These are phyloP conservation scores for Armadillidium nasatum DNA, from an alignment of 1,140 invertebrate genomes.

Conservation along the genomic window DNA sequence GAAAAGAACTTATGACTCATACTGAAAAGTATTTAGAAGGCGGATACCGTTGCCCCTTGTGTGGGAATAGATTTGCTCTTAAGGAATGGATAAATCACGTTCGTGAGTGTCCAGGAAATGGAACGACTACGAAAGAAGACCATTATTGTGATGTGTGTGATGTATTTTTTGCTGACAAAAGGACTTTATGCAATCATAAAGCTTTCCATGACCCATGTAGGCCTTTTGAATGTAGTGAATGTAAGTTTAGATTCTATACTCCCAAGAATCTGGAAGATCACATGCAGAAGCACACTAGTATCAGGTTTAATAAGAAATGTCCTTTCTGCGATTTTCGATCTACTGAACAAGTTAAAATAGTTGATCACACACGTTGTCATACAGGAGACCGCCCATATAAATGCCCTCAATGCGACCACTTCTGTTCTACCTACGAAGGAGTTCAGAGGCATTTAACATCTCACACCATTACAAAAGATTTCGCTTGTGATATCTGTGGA, in stretches of 20 bases:
- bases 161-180: background rate
- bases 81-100: background rate
- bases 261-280: background rate
- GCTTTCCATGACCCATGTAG: background rate
- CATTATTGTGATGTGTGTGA: background rate
- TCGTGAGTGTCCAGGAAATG: background rate
- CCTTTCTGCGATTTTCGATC: background rate
- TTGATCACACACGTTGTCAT: background rate
- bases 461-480: background rate
- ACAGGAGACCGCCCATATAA: background rate
- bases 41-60: background rate
- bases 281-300: background rate
- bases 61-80: background rate
- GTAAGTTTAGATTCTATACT: conserved; percentile 2
- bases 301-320: background rate
- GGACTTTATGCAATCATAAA: background rate
- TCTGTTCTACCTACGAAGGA: background rate
- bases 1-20: background rate
- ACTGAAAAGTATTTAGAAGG: background rate
- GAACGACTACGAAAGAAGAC: background rate
- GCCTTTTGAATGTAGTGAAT: background rate
- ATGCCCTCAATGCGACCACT: background rate
- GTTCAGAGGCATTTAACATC: background rate
- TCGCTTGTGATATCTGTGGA: background rate
- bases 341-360: background rate